Conservation (phyloP, 2,888 invertebrate species). For the Cosmopolites sordidus region DNA sequence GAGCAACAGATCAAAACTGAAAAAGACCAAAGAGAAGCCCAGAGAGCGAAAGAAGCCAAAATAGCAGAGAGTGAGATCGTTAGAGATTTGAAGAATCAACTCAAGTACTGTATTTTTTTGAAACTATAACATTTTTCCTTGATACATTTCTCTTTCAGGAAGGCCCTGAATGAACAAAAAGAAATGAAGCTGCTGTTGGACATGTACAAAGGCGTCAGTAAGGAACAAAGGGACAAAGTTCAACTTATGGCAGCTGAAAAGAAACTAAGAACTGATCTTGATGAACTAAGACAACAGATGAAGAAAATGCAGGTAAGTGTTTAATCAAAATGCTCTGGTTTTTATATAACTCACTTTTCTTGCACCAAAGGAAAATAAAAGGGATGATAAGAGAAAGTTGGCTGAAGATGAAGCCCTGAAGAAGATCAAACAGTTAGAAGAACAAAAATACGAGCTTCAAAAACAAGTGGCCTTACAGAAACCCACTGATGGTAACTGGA, state of each 20-base stretch:
- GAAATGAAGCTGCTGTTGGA: constrained; percentile 91
- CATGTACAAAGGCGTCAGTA: constrained; percentile 96
- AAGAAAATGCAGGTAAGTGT: constrained; percentile 72
- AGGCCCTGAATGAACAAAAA: constrained; percentile 88
- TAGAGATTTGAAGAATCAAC: constrained; percentile 83
- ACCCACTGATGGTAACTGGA: constrained; percentile 57
- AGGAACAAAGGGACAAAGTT: constrained; percentile 94
- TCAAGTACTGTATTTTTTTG: constrained; percentile 64
- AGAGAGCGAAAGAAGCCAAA: constrained; percentile 61
- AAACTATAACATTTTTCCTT: neutral
- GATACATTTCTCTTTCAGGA: constrained; percentile 54
- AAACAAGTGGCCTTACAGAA: constrained; percentile 86
- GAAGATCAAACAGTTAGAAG: constrained; percentile 91
- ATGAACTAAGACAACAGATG: constrained; percentile 79
- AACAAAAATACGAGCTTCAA: constrained; percentile 87
- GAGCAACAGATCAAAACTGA: constrained; percentile 58
- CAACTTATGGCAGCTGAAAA: constrained; percentile 94
- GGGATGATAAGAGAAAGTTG: constrained; percentile 83
- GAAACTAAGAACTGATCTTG: constrained; percentile 83
- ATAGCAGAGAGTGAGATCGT: constrained; percentile 71
- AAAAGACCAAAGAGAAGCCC: constrained; percentile 59
- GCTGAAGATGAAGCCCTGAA: constrained; percentile 93
- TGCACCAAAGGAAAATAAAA: constrained; percentile 80
- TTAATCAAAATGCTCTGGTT: no score
- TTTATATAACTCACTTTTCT: no score